Base-by-base conservation (phyloP, 1,140 invertebrate genomes). In the Sarcophaga bullata region DNA sequence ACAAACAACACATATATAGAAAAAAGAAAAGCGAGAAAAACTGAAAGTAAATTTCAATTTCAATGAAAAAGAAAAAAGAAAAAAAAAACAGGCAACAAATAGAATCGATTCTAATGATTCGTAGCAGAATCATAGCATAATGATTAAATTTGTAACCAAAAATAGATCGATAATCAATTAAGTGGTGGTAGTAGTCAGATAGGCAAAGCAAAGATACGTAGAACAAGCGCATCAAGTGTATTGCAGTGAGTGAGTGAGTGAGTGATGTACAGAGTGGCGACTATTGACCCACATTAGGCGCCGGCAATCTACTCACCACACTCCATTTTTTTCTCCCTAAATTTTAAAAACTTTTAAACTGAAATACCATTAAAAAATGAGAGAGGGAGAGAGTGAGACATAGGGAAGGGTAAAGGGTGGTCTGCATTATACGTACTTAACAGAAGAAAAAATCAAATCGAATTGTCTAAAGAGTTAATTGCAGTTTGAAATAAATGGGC, bases 391-490 rank as follows among this genome's bases (percentile, higher is more conserved):
- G 25, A 2, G 25, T 37, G 1, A 37, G 25, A 37, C 1, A 37
- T 37, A 37, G 25, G 25, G 25, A 37, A 37, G 25, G 25, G 25
- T 37, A 37, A 4, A 4, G 25, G 25, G 25, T 37, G 25, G 25
- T 37, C 25, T 37, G 25, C 25, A 37, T 37, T 37, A 37, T 37
- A 37, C 4, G 1, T 37, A 37, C 25, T 37, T 37, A 72, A 72
- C n/a, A 72, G 37, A 19, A 25, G n/a, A 17, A 72, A 25, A 17
- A 72, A 72, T 25, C 3, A 72, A 72, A 72, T 72, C 62, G 37
- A 72, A 25, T 72, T 17, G 17, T 25, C 62, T 68, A 68, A 68
- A 19, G 62, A 68, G 62, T 68, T 68, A 68, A 68, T 68, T 68
- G 62, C 19, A 37, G 25, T 37, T 37, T 37, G 25, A 37, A 25